phyloP scores from a whole-genome alignment of 2,888 invertebrate genomes.

The Xanthostigma xanthostigma region DNA sequence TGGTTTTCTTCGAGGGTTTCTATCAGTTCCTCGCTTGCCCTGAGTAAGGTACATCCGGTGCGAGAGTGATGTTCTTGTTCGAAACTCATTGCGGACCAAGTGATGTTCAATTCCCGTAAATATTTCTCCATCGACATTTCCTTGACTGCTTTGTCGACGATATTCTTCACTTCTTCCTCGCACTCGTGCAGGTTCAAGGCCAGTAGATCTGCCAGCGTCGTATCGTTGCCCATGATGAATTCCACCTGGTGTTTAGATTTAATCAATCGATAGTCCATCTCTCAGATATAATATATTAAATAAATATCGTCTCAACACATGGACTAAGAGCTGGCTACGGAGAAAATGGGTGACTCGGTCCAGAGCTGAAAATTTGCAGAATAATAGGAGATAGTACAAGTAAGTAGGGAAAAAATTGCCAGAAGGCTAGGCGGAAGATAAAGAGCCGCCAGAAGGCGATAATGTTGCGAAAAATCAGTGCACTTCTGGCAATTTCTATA shows the following conservation, averaged over 20 bases:
- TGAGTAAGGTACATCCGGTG: slow-evolving; percentile 71
- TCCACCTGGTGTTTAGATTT: slow-evolving; percentile 47
- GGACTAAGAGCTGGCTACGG: too few relatives aligned
- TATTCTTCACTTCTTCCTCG: slow-evolving; percentile 93
- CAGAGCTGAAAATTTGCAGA: too few relatives aligned
- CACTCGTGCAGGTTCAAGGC: slow-evolving; percentile 89
- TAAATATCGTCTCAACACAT: too few relatives aligned
- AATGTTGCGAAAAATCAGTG: too few relatives aligned
- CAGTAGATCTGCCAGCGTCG: slow-evolving; percentile 81
- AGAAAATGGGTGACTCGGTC: too few relatives aligned
- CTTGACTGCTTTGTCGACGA: slow-evolving; percentile 95
- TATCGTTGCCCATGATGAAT: slow-evolving; percentile 86
- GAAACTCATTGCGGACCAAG: slow-evolving; percentile 90
- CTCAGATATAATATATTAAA: too few relatives aligned
- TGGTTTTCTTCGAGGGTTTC: slow-evolving; percentile 97
- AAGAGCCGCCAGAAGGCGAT: too few relatives aligned
- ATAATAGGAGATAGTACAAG: too few relatives aligned
- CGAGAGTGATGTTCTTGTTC: slow-evolving; percentile 77
- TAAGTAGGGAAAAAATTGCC: too few relatives aligned
- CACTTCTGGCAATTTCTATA: too few relatives aligned
- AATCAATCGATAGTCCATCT: neutral
- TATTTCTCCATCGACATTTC: slow-evolving; percentile 98
- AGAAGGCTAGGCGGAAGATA: too few relatives aligned
- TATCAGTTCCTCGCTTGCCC: slow-evolving; percentile 88
- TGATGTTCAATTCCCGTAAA: slow-evolving; percentile 73